phyloP scores from a whole-genome alignment of 2,113 vertebrate genomes.

The Spizaetus ornatus region DNA sequence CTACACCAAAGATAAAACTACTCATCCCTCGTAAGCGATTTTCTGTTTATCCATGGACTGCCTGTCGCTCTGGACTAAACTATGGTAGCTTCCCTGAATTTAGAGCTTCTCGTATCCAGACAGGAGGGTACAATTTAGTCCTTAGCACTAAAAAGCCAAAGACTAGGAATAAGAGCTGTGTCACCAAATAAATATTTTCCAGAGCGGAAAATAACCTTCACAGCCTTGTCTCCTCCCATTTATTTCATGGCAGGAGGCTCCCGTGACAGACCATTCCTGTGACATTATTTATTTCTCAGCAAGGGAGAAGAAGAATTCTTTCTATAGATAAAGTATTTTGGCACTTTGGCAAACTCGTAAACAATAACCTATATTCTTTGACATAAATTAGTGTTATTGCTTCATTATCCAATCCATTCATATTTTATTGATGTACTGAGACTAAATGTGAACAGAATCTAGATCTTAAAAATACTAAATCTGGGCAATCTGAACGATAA shows the following conservation, averaged over 20 bases:
- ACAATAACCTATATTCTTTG: conserved; percentile 43
- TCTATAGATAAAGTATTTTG: not conserved
- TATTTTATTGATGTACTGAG: conserved; percentile 64
- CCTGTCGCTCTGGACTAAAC: not conserved
- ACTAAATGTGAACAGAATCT: conserved; percentile 57
- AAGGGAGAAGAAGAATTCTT: not conserved
- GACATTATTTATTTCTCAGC: not conserved
- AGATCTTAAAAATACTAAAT: conserved; percentile 53
- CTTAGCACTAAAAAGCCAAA: not conserved
- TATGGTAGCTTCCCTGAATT: not conserved
- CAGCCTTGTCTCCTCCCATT: not conserved
- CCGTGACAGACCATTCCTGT: not conserved
- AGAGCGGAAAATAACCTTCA: not conserved
- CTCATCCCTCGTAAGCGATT: not conserved
- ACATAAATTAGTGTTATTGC: conserved; percentile 58
- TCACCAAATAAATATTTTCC: not conserved
- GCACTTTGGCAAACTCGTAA: conserved; percentile 32
- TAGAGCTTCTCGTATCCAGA: not conserved
- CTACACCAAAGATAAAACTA: not conserved
- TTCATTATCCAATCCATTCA: conserved; percentile 65
- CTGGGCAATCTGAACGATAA: conserved; percentile 41
- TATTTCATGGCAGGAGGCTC: not conserved
- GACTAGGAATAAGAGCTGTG: not conserved
- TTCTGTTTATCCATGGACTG: not conserved
- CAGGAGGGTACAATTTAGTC: not conserved